Base-by-base conservation (phyloP, 2,888 invertebrate genomes). In the Microplitis manilae region DNA sequence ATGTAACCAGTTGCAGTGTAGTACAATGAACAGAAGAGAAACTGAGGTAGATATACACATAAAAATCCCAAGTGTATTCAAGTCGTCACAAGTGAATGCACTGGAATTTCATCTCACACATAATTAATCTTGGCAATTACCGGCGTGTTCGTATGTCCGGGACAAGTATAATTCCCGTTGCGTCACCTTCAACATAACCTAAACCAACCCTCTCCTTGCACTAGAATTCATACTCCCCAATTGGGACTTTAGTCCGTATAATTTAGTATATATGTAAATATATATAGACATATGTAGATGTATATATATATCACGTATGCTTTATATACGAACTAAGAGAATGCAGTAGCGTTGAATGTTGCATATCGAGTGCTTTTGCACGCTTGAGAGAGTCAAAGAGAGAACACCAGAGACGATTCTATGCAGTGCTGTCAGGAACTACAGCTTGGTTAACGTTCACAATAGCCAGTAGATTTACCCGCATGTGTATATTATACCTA, bases 41-140 rank as follows among this genome's bases (percentile, higher is more conserved):
- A 5, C 41, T 13, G n/a, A 20, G 2, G 20, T 73, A 61, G 39
- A 68, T 73, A 30, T 7, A 38, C 7, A 30, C 9, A n/a, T 20
- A 38, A 68, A 50, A 59, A 67, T 73, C 73, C 72, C 73, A 2
- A n/a, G 67, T 60, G 67, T 50, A 73, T 67, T 38, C 39, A 15
- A 73, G 67, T 73, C 82, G 83, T 84, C 84, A 82, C 80, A 83
- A 80, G 77, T 80, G 75, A 77, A 75, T 80, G 80, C 77, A 76
- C 80, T 81, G 86, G 88, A 88, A 88, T 88, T 88, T 87, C 88
- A 87, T 87, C 86, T 86, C 81, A 85, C 83, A 81, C 84, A 86
- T 86, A 87, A 87, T 88, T 87, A 88, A 88, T 87, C 86, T 87
- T 82, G 83, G 83, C 86, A 87, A 86, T 87, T 87, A 86, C 84